Evolutionary conservation across 2,113 vertebrate genomes (phyloP).

Genomic region (Globicephala melas): DNA sequence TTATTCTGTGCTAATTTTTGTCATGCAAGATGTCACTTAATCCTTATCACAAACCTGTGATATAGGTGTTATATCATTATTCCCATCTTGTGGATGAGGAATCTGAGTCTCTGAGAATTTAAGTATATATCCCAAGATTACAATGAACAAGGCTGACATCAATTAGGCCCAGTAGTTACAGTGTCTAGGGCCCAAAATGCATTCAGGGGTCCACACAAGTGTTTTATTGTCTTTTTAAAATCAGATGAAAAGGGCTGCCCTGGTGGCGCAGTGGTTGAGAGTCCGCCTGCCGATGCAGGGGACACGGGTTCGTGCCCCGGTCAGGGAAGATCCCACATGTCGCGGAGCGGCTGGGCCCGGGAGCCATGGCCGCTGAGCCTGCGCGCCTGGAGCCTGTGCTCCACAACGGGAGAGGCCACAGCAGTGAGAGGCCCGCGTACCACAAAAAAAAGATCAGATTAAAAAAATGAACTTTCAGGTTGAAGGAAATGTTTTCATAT

Average conservation of each 20-base stretch:
- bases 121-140: not conserved
- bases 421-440: no score
- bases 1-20: not conserved
- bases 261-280: no score
- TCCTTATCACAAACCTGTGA: not conserved
- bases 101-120: not conserved
- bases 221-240: not conserved
- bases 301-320: no score
- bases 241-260: not conserved
- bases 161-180: not conserved
- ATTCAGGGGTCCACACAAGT: not conserved
- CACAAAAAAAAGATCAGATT: no score
- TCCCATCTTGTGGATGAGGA: not conserved
- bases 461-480: not conserved
- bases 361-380: no score
- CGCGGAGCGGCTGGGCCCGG: accelerated
- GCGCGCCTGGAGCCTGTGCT: no score
- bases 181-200: not conserved
- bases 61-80: not conserved
- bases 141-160: not conserved
- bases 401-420: no score
- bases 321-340: no score
- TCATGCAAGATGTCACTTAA: not conserved
- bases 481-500: not conserved
- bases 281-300: no score